These are phyloP conservation scores for Arenicola marina DNA, from an alignment of 2,888 invertebrate genomes.

Conservation along the genomic window DNA sequence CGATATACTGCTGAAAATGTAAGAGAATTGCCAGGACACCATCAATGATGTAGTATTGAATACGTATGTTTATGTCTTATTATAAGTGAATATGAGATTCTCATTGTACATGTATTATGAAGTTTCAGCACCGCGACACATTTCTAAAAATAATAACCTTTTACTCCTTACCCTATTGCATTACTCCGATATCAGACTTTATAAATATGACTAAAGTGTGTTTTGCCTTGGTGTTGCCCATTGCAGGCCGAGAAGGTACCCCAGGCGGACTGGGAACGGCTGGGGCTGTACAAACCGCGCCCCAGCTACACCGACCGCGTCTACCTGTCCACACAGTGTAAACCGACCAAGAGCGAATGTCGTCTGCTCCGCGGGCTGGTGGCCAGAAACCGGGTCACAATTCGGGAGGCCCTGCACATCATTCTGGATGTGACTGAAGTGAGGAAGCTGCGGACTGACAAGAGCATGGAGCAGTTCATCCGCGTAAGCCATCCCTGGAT, in stretches of 20 bases:
- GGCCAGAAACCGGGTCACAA: conserved; percentile 40
- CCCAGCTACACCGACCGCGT: conserved; percentile 52
- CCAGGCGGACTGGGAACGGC: conserved; percentile 50
- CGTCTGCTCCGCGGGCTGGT: conserved; percentile 48
- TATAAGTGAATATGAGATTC: too few relatives aligned
- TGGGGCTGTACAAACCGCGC: conserved; percentile 50
- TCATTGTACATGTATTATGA: too few relatives aligned
- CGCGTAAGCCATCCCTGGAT: conserved; percentile 45
- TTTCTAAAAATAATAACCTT: too few relatives aligned
- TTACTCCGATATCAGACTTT: too few relatives aligned
- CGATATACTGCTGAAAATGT: too few relatives aligned
- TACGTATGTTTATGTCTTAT: too few relatives aligned
- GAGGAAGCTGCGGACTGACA: conserved; percentile 47
- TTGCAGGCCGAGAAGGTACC: conserved; percentile 50
- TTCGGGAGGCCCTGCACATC: conserved; percentile 24
- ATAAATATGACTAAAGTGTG: too few relatives aligned
- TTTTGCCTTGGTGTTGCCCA: too few relatives aligned
- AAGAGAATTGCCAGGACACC: too few relatives aligned
- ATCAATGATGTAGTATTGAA: too few relatives aligned
- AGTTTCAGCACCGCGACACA: too few relatives aligned
- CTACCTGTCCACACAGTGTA: conserved; percentile 50
- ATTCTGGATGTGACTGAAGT: conserved; percentile 38
- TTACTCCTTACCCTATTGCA: too few relatives aligned
- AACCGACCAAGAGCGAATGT: conserved; percentile 50
- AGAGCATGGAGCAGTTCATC: conserved; percentile 50